A percentile compares a stretch with the other conserved stretches of the same genome.
Conservation (phyloP, 2,797 vertebrate genomes). For the Bradypodion ventrale region DNA sequence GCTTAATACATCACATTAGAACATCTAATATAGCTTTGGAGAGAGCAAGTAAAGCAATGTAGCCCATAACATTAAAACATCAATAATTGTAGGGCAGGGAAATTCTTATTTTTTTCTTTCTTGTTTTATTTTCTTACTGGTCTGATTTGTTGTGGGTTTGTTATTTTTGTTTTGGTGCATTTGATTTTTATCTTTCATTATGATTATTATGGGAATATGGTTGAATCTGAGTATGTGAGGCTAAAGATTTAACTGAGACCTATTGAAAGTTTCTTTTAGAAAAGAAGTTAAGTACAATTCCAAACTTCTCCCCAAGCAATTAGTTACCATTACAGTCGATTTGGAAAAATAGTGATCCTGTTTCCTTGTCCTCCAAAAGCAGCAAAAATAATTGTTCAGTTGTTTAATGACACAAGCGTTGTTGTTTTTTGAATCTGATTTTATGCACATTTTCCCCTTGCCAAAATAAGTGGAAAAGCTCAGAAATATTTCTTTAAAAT, state of each 20-base stretch:
- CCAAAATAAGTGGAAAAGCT: too few species aligned
- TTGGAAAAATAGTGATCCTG: too few species aligned
- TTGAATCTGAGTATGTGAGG: background rate
- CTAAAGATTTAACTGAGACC: background rate
- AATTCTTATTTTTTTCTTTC: background rate
- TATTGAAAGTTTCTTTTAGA: background rate
- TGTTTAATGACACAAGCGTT: too few species aligned
- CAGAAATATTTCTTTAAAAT: too few species aligned
- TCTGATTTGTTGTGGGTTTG: too few species aligned
- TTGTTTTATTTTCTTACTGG: background rate
- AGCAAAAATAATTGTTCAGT: too few species aligned
- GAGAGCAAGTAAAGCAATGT: constrained; percentile 24
- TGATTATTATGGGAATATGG: background rate
- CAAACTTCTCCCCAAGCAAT: background rate
- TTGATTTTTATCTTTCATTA: background rate
- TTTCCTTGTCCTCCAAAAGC: too few species aligned
- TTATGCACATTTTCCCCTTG: too few species aligned
- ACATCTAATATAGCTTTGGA: constrained; percentile 43
- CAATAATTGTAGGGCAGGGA: background rate
- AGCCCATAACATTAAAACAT: background rate
- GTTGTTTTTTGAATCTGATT: too few species aligned
- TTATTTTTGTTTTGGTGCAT: too few species aligned
- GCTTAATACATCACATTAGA: constrained; percentile 43
- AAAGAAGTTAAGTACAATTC: background rate
- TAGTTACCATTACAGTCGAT: too few species aligned